Conservation (phyloP, 2,888 invertebrate genomes). For the Stegana nigrithorax region DNA sequence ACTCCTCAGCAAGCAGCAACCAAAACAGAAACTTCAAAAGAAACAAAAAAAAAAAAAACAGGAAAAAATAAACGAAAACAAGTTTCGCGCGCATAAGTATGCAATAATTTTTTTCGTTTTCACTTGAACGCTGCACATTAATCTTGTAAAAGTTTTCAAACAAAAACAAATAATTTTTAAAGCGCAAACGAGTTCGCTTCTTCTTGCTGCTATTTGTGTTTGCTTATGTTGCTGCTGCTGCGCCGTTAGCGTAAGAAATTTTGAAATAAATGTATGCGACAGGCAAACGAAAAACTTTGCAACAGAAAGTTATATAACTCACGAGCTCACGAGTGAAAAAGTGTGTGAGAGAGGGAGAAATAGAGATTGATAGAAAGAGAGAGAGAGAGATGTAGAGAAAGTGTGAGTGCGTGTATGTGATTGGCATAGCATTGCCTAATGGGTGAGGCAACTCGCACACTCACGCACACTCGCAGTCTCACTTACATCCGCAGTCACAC, state of each 20-base stretch:
- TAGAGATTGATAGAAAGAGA: too few relatives aligned
- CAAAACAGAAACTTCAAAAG: not conserved
- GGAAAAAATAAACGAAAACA: not conserved
- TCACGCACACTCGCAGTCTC: not conserved
- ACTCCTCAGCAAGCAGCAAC: not conserved
- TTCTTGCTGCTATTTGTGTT: not conserved
- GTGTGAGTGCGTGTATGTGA: too few relatives aligned
- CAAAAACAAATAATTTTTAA: constrained; percentile 14
- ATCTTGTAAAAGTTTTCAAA: constrained; percentile 13
- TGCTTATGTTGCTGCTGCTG: not conserved
- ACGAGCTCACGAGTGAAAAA: not conserved
- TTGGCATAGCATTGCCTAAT: too few relatives aligned
- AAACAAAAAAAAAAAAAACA: not conserved
- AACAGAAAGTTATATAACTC: constrained; percentile 1
- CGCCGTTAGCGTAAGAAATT: constrained; percentile 11
- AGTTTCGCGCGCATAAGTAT: constrained; percentile 8
- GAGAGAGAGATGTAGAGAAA: too few relatives aligned
- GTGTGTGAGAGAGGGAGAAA: too few relatives aligned
- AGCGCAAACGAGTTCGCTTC: not conserved
- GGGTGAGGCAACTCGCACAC: not conserved
- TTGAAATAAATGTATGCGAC: constrained; percentile 12
- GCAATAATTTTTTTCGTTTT: constrained; percentile 7
- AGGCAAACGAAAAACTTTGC: constrained; percentile 4
- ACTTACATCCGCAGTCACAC: not conserved
- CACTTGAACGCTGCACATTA: constrained; percentile 2